A percentile compares a stretch with the other conserved stretches of the same genome.
phyloP scores from a whole-genome alignment of 2,888 invertebrate species.

The Morpho deidamia region DNA sequence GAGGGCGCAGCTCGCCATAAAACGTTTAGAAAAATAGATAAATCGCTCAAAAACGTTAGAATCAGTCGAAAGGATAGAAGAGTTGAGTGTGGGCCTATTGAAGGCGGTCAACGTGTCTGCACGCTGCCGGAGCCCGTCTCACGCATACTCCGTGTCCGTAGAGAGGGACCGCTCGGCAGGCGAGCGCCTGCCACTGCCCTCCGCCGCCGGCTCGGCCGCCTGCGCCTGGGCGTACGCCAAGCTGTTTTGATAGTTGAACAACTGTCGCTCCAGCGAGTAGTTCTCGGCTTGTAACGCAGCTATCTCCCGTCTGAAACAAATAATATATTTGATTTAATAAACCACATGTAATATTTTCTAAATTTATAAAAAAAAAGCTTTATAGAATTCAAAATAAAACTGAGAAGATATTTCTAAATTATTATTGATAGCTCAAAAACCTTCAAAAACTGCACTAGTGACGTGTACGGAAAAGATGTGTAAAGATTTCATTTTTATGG shows the following conservation, averaged over 20 bases:
- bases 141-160: constrained; percentile 86
- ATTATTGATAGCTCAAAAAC: too few species aligned
- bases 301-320: constrained; percentile 83
- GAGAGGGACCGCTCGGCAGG: constrained; percentile 80
- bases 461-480: too few species aligned
- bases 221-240: constrained; percentile 84
- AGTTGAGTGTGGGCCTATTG: constrained; percentile 46
- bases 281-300: constrained; percentile 89
- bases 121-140: constrained; percentile 53
- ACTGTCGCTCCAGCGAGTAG: constrained; percentile 87
- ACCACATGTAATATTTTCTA: too few species aligned
- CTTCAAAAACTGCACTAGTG: too few species aligned
- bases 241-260: constrained; percentile 90
- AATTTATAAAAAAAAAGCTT: too few species aligned
- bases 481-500: too few species aligned
- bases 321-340: too few species aligned
- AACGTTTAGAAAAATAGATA: constrained; percentile 78
- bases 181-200: constrained; percentile 58
- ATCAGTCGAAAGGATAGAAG: constrained; percentile 74
- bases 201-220: constrained; percentile 69
- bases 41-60: constrained; percentile 77
- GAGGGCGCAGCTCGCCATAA: constrained; percentile 76
- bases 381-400: too few species aligned
- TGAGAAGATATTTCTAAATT: too few species aligned
- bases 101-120: constrained; percentile 31